Percentiles rank a stretch among this genome's conserved stretches.
Conservation (phyloP, 2,113 vertebrate genomes). For the Ibidorhyncha struthersii region DNA sequence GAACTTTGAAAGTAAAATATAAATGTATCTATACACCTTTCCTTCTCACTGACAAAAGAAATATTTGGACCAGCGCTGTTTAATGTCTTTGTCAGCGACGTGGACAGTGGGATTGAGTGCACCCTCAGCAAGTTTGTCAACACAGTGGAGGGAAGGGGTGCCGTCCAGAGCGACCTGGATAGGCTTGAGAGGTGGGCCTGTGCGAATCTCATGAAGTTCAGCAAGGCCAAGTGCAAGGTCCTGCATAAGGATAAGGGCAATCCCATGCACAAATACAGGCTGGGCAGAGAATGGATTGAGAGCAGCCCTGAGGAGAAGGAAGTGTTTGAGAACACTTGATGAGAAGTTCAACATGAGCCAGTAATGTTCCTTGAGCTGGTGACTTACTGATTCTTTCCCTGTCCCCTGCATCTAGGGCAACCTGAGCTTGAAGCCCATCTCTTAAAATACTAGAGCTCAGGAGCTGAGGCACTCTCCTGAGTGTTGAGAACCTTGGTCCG, state of each 20-base stretch:
- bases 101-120: neutral
- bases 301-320: too few relatives aligned
- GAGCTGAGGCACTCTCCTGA: neutral
- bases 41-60: neutral
- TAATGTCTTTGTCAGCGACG: neutral
- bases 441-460: neutral
- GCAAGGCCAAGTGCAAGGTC: too few relatives aligned
- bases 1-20: neutral
- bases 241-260: too few relatives aligned
- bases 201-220: too few relatives aligned
- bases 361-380: neutral
- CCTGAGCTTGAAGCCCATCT: neutral
- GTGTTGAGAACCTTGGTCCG: neutral
- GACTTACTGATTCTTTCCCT: neutral
- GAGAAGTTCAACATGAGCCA: too few relatives aligned
- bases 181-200: too few relatives aligned
- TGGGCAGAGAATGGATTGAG: too few relatives aligned
- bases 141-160: too few relatives aligned
- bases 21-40: neutral
- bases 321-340: too few relatives aligned
- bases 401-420: neutral
- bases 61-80: neutral
- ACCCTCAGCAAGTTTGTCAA: neutral
- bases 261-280: too few relatives aligned
- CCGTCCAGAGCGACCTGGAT: too few relatives aligned